A percentile compares a stretch with the other conserved stretches of the same genome.
phyloP scores from a whole-genome alignment of 1,140 invertebrate genomes.

The Drosophila fuyamai region DNA sequence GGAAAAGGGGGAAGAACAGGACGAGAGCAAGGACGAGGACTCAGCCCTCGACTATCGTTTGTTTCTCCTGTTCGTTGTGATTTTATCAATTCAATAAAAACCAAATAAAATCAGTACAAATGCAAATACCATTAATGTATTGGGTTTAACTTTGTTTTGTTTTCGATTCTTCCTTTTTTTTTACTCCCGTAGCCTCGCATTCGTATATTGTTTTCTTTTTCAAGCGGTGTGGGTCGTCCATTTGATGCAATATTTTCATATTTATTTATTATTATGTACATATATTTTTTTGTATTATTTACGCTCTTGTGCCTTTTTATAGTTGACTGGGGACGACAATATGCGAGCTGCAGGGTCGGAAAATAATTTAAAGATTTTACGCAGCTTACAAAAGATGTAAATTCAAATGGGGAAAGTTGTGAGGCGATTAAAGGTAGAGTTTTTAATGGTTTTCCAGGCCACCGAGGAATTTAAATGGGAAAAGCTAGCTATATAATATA shows the following conservation, averaged over 20 bases:
- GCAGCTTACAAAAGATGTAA: constrained; percentile 1
- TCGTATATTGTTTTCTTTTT: constrained; percentile 33
- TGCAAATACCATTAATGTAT: constrained; percentile 84
- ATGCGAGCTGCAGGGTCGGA: constrained; percentile 19
- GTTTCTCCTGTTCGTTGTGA: constrained; percentile 54
- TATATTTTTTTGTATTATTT: constrained; percentile 64
- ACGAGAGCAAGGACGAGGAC: constrained; percentile 25
- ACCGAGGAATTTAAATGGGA: too few relatives aligned
- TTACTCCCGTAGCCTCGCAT: constrained; percentile 8
- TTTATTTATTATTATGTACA: constrained; percentile 62
- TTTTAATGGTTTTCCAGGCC: too few relatives aligned
- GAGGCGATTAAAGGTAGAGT: not conserved
- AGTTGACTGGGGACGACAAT: constrained; percentile 54
- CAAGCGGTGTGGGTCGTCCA: constrained; percentile 18
- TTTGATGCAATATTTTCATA: constrained; percentile 68
- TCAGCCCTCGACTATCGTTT: constrained; percentile 43
- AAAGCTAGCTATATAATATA: not conserved
- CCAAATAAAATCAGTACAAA: constrained; percentile 84
- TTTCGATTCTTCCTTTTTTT: constrained; percentile 63
- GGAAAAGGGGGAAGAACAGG: constrained; percentile 26
- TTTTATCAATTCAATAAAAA: constrained; percentile 85
- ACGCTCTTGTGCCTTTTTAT: constrained; percentile 67
- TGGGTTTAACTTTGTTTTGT: constrained; percentile 83
- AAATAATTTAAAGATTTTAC: constrained; percentile 45
- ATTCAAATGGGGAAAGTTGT: constrained; percentile 4